Evolutionary conservation across 2,113 vertebrate species (phyloP).

Genomic region (Aptenodytes forsteri): DNA sequence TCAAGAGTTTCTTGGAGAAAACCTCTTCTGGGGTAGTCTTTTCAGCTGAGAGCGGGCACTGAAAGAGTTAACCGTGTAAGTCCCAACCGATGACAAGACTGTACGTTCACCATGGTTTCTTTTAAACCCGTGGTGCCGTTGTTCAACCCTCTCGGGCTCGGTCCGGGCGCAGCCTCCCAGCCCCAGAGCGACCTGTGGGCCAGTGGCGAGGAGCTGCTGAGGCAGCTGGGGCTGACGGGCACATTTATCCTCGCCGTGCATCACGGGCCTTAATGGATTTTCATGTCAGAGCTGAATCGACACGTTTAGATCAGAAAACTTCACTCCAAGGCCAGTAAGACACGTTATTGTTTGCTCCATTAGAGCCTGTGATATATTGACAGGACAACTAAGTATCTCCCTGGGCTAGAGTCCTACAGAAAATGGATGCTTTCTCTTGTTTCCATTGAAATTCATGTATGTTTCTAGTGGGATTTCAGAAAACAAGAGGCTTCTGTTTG

Average conservation of each 20-base stretch:
- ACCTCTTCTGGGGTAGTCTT: not conserved
- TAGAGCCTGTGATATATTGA: not conserved
- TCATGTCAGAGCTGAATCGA: not conserved
- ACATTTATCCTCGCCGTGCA: not conserved
- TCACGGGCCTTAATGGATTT: not conserved
- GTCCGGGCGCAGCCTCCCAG: not conserved
- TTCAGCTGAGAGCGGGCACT: not conserved
- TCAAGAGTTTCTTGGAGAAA: not conserved
- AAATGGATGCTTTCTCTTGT: not conserved
- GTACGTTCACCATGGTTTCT: rapidly evolving
- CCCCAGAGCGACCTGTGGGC: not conserved
- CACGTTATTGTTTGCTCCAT: not conserved
- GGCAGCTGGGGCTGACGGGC: not conserved
- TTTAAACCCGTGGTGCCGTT: not conserved
- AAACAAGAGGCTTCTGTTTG: not conserved
- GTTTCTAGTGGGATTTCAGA: not conserved
- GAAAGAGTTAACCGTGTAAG: not conserved
- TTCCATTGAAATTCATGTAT: rapidly evolving
- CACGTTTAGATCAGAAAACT: not conserved
- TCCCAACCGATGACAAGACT: not conserved
- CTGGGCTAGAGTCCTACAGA: not conserved
- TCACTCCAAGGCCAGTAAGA: not conserved
- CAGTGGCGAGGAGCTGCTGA: not conserved
- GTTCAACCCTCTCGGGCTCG: not conserved
- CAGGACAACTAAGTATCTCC: not conserved